Conservation (phyloP, 1,140 invertebrate species). For the Bicyclus anynana region DNA sequence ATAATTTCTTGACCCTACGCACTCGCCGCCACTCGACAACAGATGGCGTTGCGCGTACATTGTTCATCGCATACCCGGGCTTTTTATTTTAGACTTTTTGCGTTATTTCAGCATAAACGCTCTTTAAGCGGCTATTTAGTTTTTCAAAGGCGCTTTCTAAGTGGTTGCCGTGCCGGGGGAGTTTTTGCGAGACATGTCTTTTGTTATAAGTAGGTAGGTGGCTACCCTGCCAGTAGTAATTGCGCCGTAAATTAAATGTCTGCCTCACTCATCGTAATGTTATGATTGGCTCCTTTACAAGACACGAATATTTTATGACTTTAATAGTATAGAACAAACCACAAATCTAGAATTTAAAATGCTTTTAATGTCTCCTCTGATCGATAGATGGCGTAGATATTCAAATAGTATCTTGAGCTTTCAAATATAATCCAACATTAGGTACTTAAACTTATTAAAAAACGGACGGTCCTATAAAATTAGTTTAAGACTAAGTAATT, state of each 20-base stretch:
- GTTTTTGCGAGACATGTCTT: constrained; percentile 57
- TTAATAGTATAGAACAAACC: too few species aligned
- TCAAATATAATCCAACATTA: not conserved
- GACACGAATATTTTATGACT: constrained; percentile 14
- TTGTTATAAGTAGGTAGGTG: constrained; percentile 66
- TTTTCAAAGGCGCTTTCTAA: constrained; percentile 73
- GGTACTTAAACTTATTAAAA: too few species aligned
- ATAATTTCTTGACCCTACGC: constrained; percentile 60
- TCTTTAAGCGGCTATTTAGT: constrained; percentile 67
- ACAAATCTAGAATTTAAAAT: not conserved
- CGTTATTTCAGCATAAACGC: constrained; percentile 65
- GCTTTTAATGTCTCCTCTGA: constrained; percentile 26
- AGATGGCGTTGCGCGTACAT: constrained; percentile 68
- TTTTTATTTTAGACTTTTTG: constrained; percentile 53
- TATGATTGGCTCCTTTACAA: constrained; percentile 46
- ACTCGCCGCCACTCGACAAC: constrained; percentile 52
- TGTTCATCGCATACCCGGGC: constrained; percentile 49
- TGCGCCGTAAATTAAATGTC: constrained; percentile 57
- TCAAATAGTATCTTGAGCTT: not conserved
- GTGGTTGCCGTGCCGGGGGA: constrained; percentile 44
- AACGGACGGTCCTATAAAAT: too few species aligned
- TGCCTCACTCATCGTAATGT: constrained; percentile 51
- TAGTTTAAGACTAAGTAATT: too few species aligned
- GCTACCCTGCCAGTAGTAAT: constrained; percentile 50
- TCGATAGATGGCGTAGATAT: constrained; percentile 49